phyloP scores from a whole-genome alignment of 2,888 invertebrate genomes.

The Caradrina clavipalpis region DNA sequence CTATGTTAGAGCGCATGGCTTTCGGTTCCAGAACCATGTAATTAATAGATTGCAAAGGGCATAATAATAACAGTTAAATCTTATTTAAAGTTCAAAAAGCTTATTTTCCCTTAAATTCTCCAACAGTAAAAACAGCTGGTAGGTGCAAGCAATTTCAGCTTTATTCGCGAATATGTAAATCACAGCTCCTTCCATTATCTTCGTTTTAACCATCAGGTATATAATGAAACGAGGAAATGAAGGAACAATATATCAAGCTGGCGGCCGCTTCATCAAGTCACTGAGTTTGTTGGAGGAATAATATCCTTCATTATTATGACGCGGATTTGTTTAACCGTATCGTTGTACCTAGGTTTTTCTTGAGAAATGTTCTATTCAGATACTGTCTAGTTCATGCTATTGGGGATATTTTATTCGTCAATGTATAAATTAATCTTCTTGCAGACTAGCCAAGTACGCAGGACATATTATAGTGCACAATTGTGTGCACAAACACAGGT shows the following conservation, averaged over 20 bases:
- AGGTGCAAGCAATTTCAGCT: background rate
- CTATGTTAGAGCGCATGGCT: no score
- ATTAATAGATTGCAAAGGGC: no score
- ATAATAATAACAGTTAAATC: no score
- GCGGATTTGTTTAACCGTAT: constrained; percentile 25
- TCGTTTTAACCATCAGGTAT: constrained; percentile 11
- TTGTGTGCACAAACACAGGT: no score
- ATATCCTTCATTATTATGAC: constrained; percentile 24
- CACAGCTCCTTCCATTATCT: constrained; percentile 2
- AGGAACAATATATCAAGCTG: constrained; percentile 33
- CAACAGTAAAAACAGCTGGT: background rate
- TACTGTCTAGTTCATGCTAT: no score
- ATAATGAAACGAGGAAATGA: constrained; percentile 23
- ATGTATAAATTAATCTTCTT: no score
- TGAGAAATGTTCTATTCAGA: background rate
- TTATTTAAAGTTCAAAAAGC: background rate
- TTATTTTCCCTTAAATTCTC: background rate
- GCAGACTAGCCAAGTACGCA: no score
- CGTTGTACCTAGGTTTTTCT: background rate
- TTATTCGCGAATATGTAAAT: constrained; percentile 4
- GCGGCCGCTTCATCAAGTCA: constrained; percentile 18
- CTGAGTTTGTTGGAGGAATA: constrained; percentile 3
- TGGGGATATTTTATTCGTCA: no score
- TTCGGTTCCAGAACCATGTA: no score
- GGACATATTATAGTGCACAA: no score